Conservation (phyloP, 2,888 invertebrate genomes). For the Spodoptera littoralis region DNA sequence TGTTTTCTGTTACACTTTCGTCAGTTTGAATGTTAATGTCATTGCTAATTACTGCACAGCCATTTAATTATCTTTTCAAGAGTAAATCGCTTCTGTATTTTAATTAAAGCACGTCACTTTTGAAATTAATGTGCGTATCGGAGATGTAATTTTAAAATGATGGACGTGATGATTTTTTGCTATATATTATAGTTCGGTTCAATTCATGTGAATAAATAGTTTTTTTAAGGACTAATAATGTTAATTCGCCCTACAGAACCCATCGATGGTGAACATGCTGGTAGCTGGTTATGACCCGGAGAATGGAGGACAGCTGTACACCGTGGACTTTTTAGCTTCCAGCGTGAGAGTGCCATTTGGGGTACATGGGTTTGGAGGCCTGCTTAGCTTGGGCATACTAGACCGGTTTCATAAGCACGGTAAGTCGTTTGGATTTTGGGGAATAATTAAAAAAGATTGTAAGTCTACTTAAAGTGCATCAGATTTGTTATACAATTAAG, state of each 20-base stretch:
- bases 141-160: background rate
- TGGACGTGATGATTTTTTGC: no score
- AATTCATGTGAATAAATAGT: no score
- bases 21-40: conserved; percentile 47
- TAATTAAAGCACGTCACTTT: conserved; percentile 16
- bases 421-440: conserved; percentile 67
- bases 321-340: conserved; percentile 97
- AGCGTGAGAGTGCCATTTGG: conserved; percentile 94
- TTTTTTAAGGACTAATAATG: no score
- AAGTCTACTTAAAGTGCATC: no score
- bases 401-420: conserved; percentile 94
- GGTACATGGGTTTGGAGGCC: conserved; percentile 97
- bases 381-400: conserved; percentile 95
- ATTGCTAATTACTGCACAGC: conserved; percentile 52
- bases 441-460: no score
- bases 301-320: conserved; percentile 94
- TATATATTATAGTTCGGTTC: no score
- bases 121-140: background rate
- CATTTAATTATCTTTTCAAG: conserved; percentile 48
- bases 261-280: conserved; percentile 92
- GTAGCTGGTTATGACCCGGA: conserved; percentile 95
- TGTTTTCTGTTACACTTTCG: conserved; percentile 48
- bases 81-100: conserved; percentile 31
- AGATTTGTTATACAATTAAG: no score
- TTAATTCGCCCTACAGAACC: conserved; percentile 78